A percentile compares a stretch with the other conserved stretches of the same genome.
Conservation (phyloP, 2,888 invertebrate genomes). For the Latheticus oryzae region DNA sequence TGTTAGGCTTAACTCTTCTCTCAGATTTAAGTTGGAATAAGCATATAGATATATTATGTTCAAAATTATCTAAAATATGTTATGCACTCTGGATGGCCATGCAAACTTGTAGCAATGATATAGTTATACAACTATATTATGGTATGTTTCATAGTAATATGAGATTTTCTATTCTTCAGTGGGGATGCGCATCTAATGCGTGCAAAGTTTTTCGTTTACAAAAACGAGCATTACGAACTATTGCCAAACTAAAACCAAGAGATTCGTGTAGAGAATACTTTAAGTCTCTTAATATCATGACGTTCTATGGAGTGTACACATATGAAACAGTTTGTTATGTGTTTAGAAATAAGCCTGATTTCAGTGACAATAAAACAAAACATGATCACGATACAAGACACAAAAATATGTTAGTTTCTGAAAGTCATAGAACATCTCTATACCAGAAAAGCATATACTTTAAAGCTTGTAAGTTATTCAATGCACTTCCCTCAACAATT, state of each 20-base stretch:
- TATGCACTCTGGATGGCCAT: constrained; percentile 1
- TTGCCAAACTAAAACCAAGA: background rate
- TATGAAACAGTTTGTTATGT: background rate
- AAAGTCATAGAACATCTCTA: constrained; percentile 2
- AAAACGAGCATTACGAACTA: constrained; percentile 4
- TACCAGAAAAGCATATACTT: constrained; percentile 1
- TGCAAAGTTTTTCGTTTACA: constrained; percentile 2
- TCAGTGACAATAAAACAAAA: background rate
- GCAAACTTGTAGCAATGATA: constrained; percentile 5
- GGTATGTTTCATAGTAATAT: constrained; percentile 5
- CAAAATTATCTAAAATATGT: constrained; percentile 1
- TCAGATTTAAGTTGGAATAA: constrained; percentile 3
- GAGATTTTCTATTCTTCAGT: constrained; percentile 1
- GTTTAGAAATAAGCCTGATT: background rate
- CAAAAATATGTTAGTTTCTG: constrained; percentile 3
- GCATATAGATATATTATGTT: background rate
- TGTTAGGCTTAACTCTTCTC: constrained; percentile 4
- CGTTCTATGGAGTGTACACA: background rate
- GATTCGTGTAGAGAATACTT: constrained; percentile 2
- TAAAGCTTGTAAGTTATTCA: constrained; percentile 2
- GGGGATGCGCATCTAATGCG: constrained; percentile 2
- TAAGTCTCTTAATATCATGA: background rate
- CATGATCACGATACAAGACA: constrained; percentile 2
- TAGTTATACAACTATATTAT: constrained; percentile 1
- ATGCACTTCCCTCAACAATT: background rate